A percentile compares a stretch with the other conserved stretches of the same genome.
phyloP scores from a whole-genome alignment of 2,888 invertebrate species.

The Apomyelois bistriatella region DNA sequence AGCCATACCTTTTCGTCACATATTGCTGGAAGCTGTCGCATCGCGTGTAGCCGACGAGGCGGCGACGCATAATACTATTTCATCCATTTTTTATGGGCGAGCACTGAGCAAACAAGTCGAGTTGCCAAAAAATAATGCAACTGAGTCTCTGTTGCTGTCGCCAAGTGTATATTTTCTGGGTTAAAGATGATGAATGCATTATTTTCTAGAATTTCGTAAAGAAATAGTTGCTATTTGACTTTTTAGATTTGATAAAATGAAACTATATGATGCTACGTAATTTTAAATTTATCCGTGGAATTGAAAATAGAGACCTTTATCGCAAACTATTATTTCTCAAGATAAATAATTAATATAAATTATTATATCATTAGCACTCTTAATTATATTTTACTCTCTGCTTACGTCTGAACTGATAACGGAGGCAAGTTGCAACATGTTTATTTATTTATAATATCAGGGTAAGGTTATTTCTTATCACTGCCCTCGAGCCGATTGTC shows the following conservation, averaged over 20 bases:
- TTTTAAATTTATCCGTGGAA: too few species aligned
- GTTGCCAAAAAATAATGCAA: slow-evolving; percentile 13
- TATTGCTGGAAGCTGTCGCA: slow-evolving; percentile 8
- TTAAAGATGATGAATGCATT: slow-evolving; percentile 4
- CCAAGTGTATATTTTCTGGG: slow-evolving; percentile 3
- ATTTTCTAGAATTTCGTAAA: neutral
- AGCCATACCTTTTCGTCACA: slow-evolving; percentile 9
- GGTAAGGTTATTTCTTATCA: slow-evolving; percentile 9
- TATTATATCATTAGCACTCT: too few species aligned
- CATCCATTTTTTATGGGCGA: slow-evolving; percentile 7
- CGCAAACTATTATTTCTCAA: too few species aligned
- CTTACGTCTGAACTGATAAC: neutral
- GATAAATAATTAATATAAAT: too few species aligned
- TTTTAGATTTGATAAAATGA: too few species aligned
- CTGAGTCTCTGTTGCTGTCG: neutral
- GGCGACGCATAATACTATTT: slow-evolving; percentile 9
- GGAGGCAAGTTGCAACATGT: neutral
- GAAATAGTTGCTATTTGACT: too few species aligned
- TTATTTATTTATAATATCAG: neutral
- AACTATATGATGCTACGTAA: too few species aligned
- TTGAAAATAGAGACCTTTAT: too few species aligned
- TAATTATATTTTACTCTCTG: too few species aligned
- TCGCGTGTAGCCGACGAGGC: neutral
- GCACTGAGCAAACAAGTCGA: neutral
- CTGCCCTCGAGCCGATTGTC: neutral